These are phyloP conservation scores for Atrichornis clamosus DNA, from an alignment of 2,113 vertebrate species.

Conservation along the genomic window DNA sequence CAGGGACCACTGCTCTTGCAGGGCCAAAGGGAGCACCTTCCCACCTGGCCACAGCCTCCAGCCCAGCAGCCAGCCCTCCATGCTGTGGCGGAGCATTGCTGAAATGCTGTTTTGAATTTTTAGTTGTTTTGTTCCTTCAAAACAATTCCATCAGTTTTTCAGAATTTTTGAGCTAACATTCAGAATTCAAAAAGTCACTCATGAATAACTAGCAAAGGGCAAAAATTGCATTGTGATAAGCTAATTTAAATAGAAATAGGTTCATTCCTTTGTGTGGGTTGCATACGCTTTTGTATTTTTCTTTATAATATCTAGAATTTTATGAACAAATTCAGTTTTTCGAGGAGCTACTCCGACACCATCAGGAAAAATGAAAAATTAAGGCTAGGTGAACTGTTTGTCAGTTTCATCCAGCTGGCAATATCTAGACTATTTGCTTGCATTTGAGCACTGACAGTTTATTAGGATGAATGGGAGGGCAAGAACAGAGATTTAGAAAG, in stretches of 20 bases:
- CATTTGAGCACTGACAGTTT: neutral
- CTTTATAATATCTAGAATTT: neutral
- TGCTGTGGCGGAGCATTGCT: fast-evolving
- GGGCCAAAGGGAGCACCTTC: neutral
- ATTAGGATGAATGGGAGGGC: neutral
- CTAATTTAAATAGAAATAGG: constrained; percentile 57
- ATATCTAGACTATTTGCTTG: neutral
- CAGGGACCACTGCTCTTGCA: fast-evolving
- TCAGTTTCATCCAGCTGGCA: neutral
- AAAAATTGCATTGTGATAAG: constrained; percentile 46
- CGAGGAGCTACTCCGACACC: neutral
- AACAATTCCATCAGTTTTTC: neutral
- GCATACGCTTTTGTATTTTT: neutral
- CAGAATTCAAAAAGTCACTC: constrained; percentile 16
- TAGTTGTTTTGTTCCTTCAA: neutral
- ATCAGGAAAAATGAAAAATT: neutral
- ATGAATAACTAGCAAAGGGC: constrained; percentile 33
- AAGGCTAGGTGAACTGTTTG: neutral
- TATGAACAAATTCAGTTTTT: neutral
- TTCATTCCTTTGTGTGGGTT: neutral
- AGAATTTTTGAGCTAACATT: neutral
- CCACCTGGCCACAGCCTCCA: neutral
- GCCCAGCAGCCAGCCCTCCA: neutral
- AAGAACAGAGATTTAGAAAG: neutral
- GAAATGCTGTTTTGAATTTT: neutral